These are phyloP conservation scores for Oncopodura yosiiana DNA, from an alignment of 1,140 invertebrate genomes.

Conservation along the genomic window DNA sequence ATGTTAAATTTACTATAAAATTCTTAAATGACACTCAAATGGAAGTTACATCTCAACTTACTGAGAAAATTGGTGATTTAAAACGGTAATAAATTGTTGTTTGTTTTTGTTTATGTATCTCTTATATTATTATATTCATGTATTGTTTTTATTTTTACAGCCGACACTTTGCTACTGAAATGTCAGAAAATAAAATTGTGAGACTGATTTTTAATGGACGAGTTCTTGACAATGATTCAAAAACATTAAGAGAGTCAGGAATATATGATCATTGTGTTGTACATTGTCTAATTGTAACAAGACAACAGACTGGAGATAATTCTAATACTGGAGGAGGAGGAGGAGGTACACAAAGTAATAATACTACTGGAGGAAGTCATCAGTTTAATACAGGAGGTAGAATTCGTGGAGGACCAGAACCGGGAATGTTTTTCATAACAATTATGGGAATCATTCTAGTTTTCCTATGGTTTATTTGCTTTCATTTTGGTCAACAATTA, in stretches of 20 bases:
- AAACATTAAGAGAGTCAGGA: constrained; percentile 65
- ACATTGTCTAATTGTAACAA: constrained; percentile 59
- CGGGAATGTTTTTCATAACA: constrained; percentile 33
- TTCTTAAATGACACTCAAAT: constrained; percentile 78
- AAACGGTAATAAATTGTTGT: constrained; percentile 54
- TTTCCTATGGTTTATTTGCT: constrained; percentile 34
- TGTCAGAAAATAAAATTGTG: constrained; percentile 63
- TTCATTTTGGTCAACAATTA: constrained; percentile 33
- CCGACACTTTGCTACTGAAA: constrained; percentile 67
- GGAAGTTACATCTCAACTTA: constrained; percentile 61
- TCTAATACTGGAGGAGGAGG: not conserved
- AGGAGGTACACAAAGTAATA: not conserved
- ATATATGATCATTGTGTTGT: constrained; percentile 77
- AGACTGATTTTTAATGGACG: constrained; percentile 80
- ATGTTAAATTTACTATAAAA: constrained; percentile 47
- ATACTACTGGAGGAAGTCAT: not conserved
- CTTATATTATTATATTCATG: not conserved
- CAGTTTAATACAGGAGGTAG: not conserved
- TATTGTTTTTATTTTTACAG: constrained; percentile 45
- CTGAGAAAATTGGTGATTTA: constrained; percentile 71
- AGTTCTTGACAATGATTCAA: constrained; percentile 61
- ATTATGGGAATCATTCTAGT: constrained; percentile 31
- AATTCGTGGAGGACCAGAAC: constrained; percentile 21
- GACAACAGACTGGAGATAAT: not conserved
- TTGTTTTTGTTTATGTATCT: not conserved